Evolutionary conservation across 2,797 vertebrate genomes (phyloP).

Genomic region (Oreochromis mossambicus): DNA sequence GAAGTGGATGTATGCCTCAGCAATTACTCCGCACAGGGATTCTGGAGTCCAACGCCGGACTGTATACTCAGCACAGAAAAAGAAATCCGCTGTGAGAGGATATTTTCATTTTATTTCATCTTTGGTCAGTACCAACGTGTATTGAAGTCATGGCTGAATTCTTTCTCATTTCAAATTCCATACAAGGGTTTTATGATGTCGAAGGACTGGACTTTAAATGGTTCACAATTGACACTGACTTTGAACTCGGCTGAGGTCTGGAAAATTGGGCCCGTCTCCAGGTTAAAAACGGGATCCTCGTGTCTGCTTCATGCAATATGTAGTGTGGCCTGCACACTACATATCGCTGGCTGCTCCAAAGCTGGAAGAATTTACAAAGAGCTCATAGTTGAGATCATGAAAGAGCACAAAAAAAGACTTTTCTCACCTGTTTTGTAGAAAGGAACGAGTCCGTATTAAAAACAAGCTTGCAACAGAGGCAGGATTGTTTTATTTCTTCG

Average conservation of each 20-base stretch:
- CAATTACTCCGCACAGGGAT: constrained; percentile 24
- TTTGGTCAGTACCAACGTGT: neutral
- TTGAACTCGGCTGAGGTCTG: neutral
- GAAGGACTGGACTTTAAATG: neutral
- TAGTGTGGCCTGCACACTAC: neutral
- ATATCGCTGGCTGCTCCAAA: neutral
- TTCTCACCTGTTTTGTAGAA: neutral
- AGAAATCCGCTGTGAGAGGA: neutral
- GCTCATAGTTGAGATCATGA: neutral
- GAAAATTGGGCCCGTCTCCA: neutral
- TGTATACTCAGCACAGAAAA: constrained; percentile 26
- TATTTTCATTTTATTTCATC: constrained; percentile 11
- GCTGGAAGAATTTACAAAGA: neutral
- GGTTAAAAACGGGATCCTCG: neutral
- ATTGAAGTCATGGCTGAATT: neutral
- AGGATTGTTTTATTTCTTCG: neutral
- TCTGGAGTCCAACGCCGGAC: constrained; percentile 11
- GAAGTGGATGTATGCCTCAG: neutral
- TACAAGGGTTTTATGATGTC: neutral
- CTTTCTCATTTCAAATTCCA: neutral
- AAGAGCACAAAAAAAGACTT: neutral
- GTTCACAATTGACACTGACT: neutral
- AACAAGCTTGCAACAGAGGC: neutral
- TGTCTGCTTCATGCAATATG: constrained; percentile 4
- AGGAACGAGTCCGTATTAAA: neutral